Evolutionary conservation across 2,113 vertebrate genomes (phyloP).

Genomic region (Tricholaema leucomelas): DNA sequence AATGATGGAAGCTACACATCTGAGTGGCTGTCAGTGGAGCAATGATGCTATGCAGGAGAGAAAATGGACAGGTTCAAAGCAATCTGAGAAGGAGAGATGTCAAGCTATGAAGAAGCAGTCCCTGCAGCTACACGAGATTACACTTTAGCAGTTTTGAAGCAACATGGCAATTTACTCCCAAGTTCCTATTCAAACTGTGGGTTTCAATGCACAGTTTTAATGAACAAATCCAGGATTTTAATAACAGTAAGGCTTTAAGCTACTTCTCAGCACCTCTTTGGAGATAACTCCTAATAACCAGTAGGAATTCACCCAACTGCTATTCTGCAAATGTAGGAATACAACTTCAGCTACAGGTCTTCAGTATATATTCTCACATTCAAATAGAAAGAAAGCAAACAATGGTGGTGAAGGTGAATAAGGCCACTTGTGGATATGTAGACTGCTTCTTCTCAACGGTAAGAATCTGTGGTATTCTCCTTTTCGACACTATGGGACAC

Average conservation of each 20-base stretch:
- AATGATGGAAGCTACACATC: neutral
- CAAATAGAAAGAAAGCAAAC: neutral
- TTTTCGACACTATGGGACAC: neutral
- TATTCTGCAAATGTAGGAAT: neutral
- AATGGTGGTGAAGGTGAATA: neutral
- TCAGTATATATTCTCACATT: neutral
- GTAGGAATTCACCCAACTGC: neutral
- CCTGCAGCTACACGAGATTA: neutral
- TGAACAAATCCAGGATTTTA: neutral
- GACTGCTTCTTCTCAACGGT: neutral
- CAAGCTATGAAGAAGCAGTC: neutral
- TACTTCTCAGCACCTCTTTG: neutral
- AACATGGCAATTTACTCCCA: neutral
- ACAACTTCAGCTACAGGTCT: neutral
- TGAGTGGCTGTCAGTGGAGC: neutral
- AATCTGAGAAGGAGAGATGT: neutral
- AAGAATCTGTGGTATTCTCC: neutral
- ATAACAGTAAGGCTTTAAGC: neutral
- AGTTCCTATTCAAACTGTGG: neutral
- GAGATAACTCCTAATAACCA: neutral
- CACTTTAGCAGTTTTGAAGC: neutral
- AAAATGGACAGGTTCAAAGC: constrained; percentile 11
- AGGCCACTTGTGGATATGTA: neutral
- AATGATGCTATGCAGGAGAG: neutral
- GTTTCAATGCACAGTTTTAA: neutral